Evolutionary conservation across 2,113 vertebrate genomes (phyloP).

Genomic region (Falco punctatus): DNA sequence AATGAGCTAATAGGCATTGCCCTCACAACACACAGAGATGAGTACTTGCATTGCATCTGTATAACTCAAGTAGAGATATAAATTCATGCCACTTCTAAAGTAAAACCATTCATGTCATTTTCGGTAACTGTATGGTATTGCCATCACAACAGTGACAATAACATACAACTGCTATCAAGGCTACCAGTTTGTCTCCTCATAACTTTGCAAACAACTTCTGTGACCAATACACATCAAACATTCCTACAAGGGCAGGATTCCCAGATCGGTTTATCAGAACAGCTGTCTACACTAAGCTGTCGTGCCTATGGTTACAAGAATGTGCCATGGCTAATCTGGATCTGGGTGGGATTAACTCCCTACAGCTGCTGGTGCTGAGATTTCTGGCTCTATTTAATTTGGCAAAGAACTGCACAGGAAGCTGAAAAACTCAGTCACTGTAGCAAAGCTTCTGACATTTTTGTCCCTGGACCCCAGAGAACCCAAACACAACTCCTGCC

Average conservation of each 20-base stretch:
- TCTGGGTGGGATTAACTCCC: constrained; percentile 46
- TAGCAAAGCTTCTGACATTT: constrained; percentile 23
- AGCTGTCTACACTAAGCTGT: constrained; percentile 31
- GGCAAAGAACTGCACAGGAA: constrained; percentile 13
- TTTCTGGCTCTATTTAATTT: constrained; percentile 54
- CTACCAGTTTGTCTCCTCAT: background rate
- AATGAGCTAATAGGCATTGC: background rate
- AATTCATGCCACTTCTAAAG: background rate
- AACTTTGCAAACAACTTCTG: constrained; percentile 25
- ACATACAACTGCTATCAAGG: background rate
- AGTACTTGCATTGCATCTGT: background rate
- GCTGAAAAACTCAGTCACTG: background rate
- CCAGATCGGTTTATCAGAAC: constrained; percentile 40
- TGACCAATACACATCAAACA: constrained; percentile 30
- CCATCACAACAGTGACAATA: background rate
- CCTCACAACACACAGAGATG: background rate
- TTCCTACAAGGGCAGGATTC: constrained; percentile 16
- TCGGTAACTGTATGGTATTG: background rate
- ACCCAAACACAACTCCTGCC: background rate
- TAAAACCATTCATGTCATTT: background rate
- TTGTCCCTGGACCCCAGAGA: constrained; percentile 5
- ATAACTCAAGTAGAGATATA: background rate
- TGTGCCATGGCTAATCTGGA: constrained; percentile 55
- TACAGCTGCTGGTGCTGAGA: constrained; percentile 49
- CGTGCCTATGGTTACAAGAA: constrained; percentile 17